A percentile compares a stretch with the other conserved stretches of the same genome.
Conservation (phyloP, 2,113 vertebrate species). For the Sminthopsis crassicaudata region DNA sequence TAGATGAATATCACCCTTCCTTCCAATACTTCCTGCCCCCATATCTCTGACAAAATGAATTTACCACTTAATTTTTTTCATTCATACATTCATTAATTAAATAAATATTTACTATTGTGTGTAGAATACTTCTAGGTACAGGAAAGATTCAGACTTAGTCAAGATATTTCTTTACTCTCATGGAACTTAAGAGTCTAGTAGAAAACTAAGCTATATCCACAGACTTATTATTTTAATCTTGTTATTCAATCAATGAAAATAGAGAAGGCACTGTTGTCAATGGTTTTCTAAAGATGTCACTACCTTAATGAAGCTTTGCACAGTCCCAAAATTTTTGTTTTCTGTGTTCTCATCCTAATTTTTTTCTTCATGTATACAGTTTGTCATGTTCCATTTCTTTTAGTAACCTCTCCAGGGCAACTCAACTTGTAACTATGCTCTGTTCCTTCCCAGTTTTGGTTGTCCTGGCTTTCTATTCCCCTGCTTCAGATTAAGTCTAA, state of each 20-base stretch:
- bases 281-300: neutral
- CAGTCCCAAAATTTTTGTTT: neutral
- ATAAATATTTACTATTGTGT: neutral
- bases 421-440: neutral
- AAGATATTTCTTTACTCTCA: neutral
- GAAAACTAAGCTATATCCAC: neutral
- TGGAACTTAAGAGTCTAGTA: neutral
- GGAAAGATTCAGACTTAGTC: neutral
- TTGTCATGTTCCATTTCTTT: neutral
- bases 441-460: neutral
- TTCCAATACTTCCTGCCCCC: neutral
- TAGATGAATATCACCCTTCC: neutral
- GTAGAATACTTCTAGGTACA: neutral
- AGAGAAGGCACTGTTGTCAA: neutral
- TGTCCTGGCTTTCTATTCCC: neutral
- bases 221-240: neutral
- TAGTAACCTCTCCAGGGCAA: neutral
- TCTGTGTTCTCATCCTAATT: neutral
- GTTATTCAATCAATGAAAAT: neutral
- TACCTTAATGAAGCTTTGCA: neutral
- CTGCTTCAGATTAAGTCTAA: neutral
- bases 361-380: neutral
- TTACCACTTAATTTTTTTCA: neutral
- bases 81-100: neutral
- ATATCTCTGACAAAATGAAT: neutral